phyloP scores from a whole-genome alignment of 1,140 invertebrate genomes.

The Melanaphis sacchari region DNA sequence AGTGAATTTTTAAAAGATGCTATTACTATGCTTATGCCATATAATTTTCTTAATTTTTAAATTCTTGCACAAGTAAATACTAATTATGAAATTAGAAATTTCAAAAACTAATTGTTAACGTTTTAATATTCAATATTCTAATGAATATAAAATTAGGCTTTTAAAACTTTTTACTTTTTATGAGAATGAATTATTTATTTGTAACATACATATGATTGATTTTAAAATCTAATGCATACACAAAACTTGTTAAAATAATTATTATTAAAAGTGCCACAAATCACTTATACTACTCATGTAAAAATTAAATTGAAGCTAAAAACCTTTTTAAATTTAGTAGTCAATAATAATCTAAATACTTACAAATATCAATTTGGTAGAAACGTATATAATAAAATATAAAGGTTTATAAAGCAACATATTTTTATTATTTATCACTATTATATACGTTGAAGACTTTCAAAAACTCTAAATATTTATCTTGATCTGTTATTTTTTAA shows the following conservation, averaged over 20 bases:
- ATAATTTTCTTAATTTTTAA: neutral
- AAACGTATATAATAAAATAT: neutral
- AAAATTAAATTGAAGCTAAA: neutral
- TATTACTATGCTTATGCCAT: neutral
- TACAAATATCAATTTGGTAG: neutral
- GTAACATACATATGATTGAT: neutral
- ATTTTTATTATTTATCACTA: neutral
- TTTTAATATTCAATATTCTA: neutral
- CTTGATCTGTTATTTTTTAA: neutral
- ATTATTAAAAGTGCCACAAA: neutral
- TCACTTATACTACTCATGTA: neutral
- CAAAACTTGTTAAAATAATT: neutral
- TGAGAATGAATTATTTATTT: neutral
- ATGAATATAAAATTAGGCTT: neutral
- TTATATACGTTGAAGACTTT: neutral
- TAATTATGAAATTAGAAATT: slow-evolving; percentile 6
- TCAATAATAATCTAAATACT: neutral
- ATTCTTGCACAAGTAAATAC: neutral
- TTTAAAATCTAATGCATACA: neutral
- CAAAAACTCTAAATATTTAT: neutral
- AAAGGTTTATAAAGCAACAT: neutral
- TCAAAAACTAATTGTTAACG: neutral
- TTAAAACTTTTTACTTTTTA: neutral
- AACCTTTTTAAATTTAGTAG: neutral
- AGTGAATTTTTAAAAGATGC: neutral